Evolutionary conservation across 2,113 vertebrate species (phyloP).

Genomic region (Cavia aperea): DNA sequence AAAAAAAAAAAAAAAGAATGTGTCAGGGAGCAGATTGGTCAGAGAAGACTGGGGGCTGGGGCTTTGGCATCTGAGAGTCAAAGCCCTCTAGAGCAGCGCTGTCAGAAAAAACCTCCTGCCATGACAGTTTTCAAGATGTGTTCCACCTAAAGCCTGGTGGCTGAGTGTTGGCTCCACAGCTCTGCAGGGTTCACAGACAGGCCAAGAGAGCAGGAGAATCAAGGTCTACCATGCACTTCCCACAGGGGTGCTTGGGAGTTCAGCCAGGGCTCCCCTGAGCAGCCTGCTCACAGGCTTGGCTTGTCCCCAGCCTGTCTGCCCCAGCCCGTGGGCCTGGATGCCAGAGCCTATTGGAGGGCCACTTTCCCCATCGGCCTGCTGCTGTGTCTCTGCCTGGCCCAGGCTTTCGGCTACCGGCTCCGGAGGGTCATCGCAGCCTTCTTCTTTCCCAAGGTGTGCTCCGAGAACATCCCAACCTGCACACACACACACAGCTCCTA

Average conservation of each 20-base stretch:
- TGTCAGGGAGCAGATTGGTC: not conserved
- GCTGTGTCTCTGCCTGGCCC: slow-evolving; percentile 76
- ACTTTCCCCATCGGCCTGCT: slow-evolving; percentile 66
- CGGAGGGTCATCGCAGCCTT: slow-evolving; percentile 81
- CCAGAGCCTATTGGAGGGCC: slow-evolving; percentile 68
- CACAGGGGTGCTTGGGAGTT: not conserved
- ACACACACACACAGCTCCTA: not conserved
- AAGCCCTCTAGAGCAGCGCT: rapidly evolving
- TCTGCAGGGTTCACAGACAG: not conserved
- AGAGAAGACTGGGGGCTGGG: not conserved
- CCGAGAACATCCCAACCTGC: not conserved
- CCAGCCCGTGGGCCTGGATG: slow-evolving; percentile 57
- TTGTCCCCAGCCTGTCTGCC: slow-evolving; percentile 77
- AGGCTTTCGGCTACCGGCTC: slow-evolving; percentile 84
- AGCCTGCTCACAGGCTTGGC: not conserved
- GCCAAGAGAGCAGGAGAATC: not conserved
- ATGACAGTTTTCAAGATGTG: not conserved
- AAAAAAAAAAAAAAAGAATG: not conserved
- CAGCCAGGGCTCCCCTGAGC: not conserved
- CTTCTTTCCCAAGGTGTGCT: slow-evolving; percentile 85
- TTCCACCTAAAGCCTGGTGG: rapidly evolving
- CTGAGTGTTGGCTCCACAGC: not conserved
- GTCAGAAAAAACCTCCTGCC: not conserved
- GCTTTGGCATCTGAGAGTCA: no score
- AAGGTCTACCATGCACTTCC: not conserved